Evolutionary conservation across 1,140 invertebrate genomes (phyloP).

Genomic region (Oreohelix idahoensis): DNA sequence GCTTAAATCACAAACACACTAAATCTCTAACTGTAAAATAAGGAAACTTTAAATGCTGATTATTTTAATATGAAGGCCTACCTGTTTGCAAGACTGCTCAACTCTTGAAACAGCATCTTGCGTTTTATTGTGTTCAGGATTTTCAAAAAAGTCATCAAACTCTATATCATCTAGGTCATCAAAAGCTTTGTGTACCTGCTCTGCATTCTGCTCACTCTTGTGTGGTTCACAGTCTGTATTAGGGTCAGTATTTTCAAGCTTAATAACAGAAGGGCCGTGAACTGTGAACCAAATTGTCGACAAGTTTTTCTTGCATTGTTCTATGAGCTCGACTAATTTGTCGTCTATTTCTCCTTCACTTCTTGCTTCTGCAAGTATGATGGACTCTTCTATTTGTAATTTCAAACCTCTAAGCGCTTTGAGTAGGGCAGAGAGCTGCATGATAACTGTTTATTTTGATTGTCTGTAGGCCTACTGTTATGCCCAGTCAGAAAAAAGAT

Average conservation of each 20-base stretch:
- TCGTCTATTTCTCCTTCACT: not conserved
- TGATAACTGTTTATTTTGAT: not conserved
- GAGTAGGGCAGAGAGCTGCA: conserved; percentile 13
- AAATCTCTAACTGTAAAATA: too few species aligned
- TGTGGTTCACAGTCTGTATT: conserved; percentile 1
- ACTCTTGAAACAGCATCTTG: not conserved
- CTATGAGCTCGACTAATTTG: not conserved
- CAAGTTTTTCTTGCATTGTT: not conserved
- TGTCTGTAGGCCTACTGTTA: too few species aligned
- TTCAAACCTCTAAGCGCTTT: not conserved
- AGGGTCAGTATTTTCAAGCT: not conserved
- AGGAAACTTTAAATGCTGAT: too few species aligned
- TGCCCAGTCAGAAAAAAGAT: too few species aligned
- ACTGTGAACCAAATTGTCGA: not conserved
- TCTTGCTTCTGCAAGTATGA: not conserved
- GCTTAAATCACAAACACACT: too few species aligned
- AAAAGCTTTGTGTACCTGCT: not conserved
- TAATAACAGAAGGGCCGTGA: not conserved
- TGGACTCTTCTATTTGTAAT: not conserved
- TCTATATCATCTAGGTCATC: not conserved
- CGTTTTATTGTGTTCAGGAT: not conserved
- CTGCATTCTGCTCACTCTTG: not conserved
- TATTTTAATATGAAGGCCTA: not conserved
- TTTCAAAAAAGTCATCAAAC: conserved; percentile 8
- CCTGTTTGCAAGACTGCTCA: not conserved